Evolutionary conservation across 2,797 vertebrate species (phyloP).

Genomic region (Harpagifer antarcticus): DNA sequence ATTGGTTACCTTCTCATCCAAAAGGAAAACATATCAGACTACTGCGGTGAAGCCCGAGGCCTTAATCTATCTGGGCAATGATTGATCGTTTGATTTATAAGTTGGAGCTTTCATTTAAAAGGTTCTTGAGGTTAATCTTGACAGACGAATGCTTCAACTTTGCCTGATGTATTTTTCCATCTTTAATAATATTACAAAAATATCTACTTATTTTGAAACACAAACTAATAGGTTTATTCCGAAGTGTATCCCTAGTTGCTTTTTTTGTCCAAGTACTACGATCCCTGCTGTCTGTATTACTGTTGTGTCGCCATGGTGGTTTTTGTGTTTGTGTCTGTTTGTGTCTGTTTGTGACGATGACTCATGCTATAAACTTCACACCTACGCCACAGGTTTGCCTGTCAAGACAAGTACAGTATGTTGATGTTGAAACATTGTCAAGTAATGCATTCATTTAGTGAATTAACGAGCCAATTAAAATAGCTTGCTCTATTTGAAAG

Average conservation of each 20-base stretch:
- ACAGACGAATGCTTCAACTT: conserved; percentile 11
- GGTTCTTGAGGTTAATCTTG: neutral
- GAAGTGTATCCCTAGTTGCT: conserved; percentile 11
- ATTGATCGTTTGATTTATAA: conserved; percentile 21
- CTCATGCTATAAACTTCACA: conserved; percentile 44
- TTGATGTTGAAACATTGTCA: conserved; percentile 22
- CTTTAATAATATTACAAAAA: neutral
- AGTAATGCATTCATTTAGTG: neutral
- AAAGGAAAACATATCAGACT: conserved; percentile 36
- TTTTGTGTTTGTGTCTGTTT: conserved; percentile 54
- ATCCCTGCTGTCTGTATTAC: conserved; percentile 48
- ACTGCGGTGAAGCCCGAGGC: conserved; percentile 23
- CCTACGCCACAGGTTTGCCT: conserved; percentile 38
- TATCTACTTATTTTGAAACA: conserved; percentile 17
- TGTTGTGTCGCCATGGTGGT: conserved; percentile 60
- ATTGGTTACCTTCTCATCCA: conserved; percentile 55
- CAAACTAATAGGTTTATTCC: conserved; percentile 17
- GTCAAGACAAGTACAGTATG: conserved; percentile 26
- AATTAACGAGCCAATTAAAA: conserved; percentile 1
- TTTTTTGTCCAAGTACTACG: conserved; percentile 5
- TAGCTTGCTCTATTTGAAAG: neutral
- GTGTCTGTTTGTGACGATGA: conserved; percentile 48
- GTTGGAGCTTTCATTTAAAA: neutral
- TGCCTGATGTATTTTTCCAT: neutral
- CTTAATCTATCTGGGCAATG: conserved; percentile 19